A percentile compares a stretch with the other conserved stretches of the same genome.
These are phyloP conservation scores for Metallyticus violacea DNA, from an alignment of 2,888 invertebrate genomes.

Conservation along the genomic window DNA sequence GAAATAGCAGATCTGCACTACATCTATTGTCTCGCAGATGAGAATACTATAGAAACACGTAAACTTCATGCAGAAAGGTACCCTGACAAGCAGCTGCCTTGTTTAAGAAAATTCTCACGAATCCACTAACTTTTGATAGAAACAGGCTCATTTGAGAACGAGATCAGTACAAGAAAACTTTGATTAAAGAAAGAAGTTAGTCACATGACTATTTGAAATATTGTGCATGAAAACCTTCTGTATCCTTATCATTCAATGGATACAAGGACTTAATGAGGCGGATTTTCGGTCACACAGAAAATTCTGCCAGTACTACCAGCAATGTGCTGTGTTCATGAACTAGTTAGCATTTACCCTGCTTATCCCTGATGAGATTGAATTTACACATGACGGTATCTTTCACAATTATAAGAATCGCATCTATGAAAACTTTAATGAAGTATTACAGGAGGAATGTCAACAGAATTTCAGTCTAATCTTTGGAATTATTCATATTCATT, in stretches of 20 bases:
- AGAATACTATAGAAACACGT: neutral
- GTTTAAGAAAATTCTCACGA: neutral
- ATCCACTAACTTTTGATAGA: neutral
- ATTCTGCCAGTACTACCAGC: neutral
- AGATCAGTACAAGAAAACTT: neutral
- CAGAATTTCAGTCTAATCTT: too few relatives aligned
- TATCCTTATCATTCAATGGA: neutral
- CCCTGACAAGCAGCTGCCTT: neutral
- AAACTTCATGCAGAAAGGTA: neutral
- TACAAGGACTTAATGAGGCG: neutral
- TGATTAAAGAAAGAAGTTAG: neutral
- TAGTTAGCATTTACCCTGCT: neutral
- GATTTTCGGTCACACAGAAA: neutral
- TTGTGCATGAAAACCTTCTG: neutral
- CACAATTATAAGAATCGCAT: neutral
- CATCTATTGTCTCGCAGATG: conserved; percentile 4
- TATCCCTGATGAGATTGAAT: neutral
- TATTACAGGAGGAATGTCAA: too few relatives aligned
- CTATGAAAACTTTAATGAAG: neutral
- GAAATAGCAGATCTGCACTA: neutral
- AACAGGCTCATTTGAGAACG: neutral
- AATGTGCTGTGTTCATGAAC: neutral
- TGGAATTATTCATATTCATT: too few relatives aligned
- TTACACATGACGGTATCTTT: neutral
- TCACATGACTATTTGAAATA: neutral